Percentiles rank a stretch among this genome's conserved stretches.
phyloP scores from a whole-genome alignment of 64 coral and sea anemone species.

The Porites australiensis region DNA sequence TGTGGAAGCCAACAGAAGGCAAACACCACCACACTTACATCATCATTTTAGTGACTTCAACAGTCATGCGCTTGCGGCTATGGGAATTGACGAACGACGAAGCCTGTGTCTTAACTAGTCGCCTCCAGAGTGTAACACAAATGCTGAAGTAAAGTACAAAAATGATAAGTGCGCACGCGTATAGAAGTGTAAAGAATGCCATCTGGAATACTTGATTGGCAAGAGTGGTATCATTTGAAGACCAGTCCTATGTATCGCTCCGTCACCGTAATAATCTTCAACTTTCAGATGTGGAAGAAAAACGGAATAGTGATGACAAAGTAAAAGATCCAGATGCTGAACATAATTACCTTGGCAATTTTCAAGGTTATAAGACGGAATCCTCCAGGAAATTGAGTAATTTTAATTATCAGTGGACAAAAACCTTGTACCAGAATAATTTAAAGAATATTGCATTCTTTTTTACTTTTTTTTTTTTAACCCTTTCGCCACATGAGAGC shows the following conservation, averaged over 20 bases:
- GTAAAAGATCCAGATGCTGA: no score
- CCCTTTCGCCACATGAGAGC: no score
- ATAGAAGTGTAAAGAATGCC: constrained; percentile 30
- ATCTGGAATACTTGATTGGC: constrained; percentile 48
- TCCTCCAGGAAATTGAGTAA: no score
- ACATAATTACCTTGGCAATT: constrained; percentile 30
- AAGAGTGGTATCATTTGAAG: constrained; percentile 16
- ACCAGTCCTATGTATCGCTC: no score
- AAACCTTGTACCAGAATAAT: no score
- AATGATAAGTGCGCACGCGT: constrained; percentile 61
- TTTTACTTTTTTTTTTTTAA: no score
- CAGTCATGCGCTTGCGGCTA: constrained; percentile 25
- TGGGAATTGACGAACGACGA: constrained; percentile 26
- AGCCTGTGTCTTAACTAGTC: neutral
- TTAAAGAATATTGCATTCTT: no score
- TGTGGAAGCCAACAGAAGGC: constrained; percentile 70
- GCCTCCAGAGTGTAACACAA: constrained; percentile 51
- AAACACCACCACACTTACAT: constrained; percentile 49
- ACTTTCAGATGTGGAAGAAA: no score
- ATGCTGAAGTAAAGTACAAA: constrained; percentile 35
- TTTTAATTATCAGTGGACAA: no score
- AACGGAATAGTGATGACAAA: no score
- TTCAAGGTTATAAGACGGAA: constrained; percentile 12
- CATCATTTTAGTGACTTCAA: constrained; percentile 65
- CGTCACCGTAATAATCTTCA: no score